A percentile compares a stretch with the other conserved stretches of the same genome.
Evolutionary conservation across 1,140 invertebrate species (phyloP).

Genomic region (Pararge aegeria): DNA sequence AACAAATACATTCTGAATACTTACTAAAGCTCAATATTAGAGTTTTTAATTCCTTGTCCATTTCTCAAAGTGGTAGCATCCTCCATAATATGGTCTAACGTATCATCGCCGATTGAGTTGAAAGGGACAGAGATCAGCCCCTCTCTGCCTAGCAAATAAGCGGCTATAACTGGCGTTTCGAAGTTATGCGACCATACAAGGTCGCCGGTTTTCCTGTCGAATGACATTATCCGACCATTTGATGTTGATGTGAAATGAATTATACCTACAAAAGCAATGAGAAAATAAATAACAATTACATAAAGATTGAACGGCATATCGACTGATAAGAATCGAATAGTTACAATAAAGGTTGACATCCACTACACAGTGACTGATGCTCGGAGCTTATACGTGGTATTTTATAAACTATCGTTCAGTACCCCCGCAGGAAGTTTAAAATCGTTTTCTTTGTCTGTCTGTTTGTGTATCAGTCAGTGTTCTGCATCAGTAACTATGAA

Average conservation of each 20-base stretch:
- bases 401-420: too few species aligned
- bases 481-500: too few species aligned
- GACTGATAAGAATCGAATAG: background rate
- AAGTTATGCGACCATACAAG: constrained; percentile 93
- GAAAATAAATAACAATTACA: background rate
- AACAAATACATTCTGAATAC: too few species aligned
- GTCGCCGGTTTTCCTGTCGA: constrained; percentile 86
- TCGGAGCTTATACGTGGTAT: too few species aligned
- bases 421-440: too few species aligned
- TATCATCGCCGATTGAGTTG: constrained; percentile 93
- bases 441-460: too few species aligned
- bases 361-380: background rate
- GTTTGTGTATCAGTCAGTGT: too few species aligned
- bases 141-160: constrained; percentile 90
- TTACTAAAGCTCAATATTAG: constrained; percentile 88
- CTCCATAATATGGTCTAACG: constrained; percentile 86
- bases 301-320: background rate
- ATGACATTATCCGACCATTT: constrained; percentile 90
- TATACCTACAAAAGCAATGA: constrained; percentile 82
- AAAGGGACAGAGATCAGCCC: constrained; percentile 93
- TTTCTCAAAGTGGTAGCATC: constrained; percentile 82
- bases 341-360: background rate
- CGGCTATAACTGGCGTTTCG: constrained; percentile 93
- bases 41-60: constrained; percentile 79
- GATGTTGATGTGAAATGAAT: constrained; percentile 94